Evolutionary conservation across 2,888 invertebrate species (phyloP).

Genomic region (Stratiomys singularior): DNA sequence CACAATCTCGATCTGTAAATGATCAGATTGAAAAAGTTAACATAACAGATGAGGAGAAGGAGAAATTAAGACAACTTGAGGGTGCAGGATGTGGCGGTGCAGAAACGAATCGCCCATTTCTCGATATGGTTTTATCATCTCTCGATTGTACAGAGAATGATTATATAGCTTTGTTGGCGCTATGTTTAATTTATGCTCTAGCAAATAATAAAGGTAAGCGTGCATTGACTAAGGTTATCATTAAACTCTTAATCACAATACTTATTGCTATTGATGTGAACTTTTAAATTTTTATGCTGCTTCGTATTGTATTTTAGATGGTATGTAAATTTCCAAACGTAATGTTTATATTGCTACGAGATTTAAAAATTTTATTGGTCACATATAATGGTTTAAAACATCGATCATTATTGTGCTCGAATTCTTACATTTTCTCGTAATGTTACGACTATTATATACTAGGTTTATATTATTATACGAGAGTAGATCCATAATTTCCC

Average conservation of each 20-base stretch:
- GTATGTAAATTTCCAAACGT: constrained; percentile 33
- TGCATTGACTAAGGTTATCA: neutral
- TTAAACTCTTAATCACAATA: too few relatives aligned
- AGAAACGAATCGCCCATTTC: constrained; percentile 70
- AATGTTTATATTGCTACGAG: too few relatives aligned
- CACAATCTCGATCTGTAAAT: constrained; percentile 43
- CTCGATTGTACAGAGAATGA: constrained; percentile 93
- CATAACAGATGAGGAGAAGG: constrained; percentile 94
- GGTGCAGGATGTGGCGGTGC: constrained; percentile 48
- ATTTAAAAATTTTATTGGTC: too few relatives aligned
- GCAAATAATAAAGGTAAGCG: constrained; percentile 93
- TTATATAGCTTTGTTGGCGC: constrained; percentile 89
- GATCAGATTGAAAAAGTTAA: constrained; percentile 70
- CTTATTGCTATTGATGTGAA: constrained; percentile 27
- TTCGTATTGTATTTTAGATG: constrained; percentile 40
- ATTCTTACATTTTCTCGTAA: too few relatives aligned
- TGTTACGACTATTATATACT: too few relatives aligned
- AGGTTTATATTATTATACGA: too few relatives aligned
- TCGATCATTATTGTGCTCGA: too few relatives aligned
- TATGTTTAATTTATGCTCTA: constrained; percentile 92
- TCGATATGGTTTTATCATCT: constrained; percentile 88
- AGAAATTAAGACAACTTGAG: constrained; percentile 66
- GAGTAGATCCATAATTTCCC: too few relatives aligned
- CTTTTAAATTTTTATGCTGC: constrained; percentile 45
- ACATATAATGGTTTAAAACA: too few relatives aligned